These are phyloP conservation scores for Metallyticus violacea DNA, from an alignment of 2,888 invertebrate species.

Conservation along the genomic window DNA sequence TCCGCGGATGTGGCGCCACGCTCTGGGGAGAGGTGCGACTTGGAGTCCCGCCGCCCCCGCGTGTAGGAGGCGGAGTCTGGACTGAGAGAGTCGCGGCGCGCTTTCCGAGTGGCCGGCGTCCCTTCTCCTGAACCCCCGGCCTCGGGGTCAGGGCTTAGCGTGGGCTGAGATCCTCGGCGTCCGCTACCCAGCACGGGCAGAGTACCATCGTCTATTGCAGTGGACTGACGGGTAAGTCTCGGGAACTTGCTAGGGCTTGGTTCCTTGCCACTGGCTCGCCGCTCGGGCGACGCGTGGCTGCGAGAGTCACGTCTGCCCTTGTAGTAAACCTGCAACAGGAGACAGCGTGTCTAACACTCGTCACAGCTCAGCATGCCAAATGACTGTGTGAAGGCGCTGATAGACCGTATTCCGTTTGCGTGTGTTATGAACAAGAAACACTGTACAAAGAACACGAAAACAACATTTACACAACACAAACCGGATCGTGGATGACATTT, in stretches of 20 bases:
- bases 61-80: conserved; percentile 74
- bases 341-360: not conserved
- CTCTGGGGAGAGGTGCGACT: conserved; percentile 67
- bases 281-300: conserved; percentile 43
- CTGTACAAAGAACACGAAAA: not conserved
- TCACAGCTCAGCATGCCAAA: not conserved
- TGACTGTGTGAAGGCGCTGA: too few relatives aligned
- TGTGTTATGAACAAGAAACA: not conserved
- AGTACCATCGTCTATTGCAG: conserved; percentile 79
- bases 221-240: conserved; percentile 79
- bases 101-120: conserved; percentile 61
- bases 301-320: conserved; percentile 43
- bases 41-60: conserved; percentile 65
- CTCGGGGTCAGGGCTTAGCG: conserved; percentile 74
- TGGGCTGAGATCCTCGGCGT: conserved; percentile 78
- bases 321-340: conserved; percentile 39
- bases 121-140: conserved; percentile 40
- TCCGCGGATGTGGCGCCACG: conserved; percentile 54
- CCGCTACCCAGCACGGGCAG: conserved; percentile 39
- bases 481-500: too few relatives aligned
- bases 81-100: conserved; percentile 81
- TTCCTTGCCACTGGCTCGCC: conserved; percentile 39
- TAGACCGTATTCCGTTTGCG: not conserved
- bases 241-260: conserved; percentile 51
- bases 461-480: not conserved